Evolutionary conservation across 2,113 vertebrate genomes (phyloP), one percentile per base, ranked within the genome.

Genomic region (Lasiurus borealis): DNA sequence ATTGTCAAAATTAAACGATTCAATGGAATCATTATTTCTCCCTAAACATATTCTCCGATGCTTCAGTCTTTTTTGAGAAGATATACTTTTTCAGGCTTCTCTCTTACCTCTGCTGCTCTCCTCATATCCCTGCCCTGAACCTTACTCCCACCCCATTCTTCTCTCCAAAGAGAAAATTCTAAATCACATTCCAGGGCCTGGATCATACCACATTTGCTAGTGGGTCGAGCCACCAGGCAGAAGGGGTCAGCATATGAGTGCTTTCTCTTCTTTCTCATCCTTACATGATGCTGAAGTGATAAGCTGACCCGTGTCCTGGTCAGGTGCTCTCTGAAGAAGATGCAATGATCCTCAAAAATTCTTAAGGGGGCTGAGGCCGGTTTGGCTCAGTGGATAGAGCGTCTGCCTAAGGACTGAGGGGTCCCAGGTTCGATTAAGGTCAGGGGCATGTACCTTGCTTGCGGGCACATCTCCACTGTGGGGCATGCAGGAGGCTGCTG

Each of bases 1-100:
- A 50, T 88, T 19, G 18, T 83, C 76, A 48, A 91, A 88, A 92
- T 77, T 44, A 94, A 90, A 59, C 31, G 48, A 76, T 76, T 71
- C 50, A 62, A 1, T 62, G 77, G 34, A 83, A 77, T 92, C 19
- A 6, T 75, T 73, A 52, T 75, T 25, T 46, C 54, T 52, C 34
- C 71, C 52, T 88, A 62, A 83, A 31, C n/a, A 71, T 62, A 50
- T 27, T 88, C 71, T 88, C 50, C 88, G 50, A 64, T 34, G 6
- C 52, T 71, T 40, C 29, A 31, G 15, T 13, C 62, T 59, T 84
- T 25, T 19, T 7, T 59, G 44, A 85, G 11, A 68, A 71, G 27
- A 83, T 40, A 62, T 27, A 27, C 40, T 50, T 31, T 68, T 16
- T 69, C 19, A 68, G 71, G 21, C 21, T 29, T 71, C 77, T 69